These are phyloP conservation scores for Pangasius larnaudii DNA, from an alignment of 2,797 vertebrate genomes.

Conservation along the genomic window DNA sequence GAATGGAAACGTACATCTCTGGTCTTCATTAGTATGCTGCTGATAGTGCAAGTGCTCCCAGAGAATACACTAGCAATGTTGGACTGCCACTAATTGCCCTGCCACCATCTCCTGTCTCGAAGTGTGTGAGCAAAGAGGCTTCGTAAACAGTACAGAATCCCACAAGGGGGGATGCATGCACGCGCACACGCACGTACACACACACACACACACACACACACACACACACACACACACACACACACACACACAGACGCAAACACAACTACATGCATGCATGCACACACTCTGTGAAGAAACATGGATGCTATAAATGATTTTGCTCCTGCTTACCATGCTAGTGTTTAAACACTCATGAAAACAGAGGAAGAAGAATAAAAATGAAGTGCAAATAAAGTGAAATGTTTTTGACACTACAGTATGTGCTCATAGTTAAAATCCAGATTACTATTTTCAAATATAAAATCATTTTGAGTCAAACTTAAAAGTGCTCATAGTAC, in stretches of 20 bases:
- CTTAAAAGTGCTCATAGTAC: not conserved
- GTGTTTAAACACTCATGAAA: constrained; percentile 5
- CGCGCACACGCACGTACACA: not conserved
- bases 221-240: not conserved
- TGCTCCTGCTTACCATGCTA: not conserved
- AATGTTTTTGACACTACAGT: not conserved
- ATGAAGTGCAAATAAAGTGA: not conserved
- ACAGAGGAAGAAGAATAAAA: not conserved
- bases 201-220: not conserved
- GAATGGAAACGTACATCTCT: constrained; percentile 43
- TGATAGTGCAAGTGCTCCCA: constrained; percentile 38
- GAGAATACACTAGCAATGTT: constrained; percentile 51
- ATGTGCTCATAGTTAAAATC: not conserved
- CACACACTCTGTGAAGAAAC: not conserved
- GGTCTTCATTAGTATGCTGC: constrained; percentile 61
- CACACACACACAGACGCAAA: not conserved
- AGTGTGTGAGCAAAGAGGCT: constrained; percentile 54
- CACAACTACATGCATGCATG: no score
- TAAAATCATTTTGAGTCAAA: not conserved
- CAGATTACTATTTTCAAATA: constrained; percentile 15
- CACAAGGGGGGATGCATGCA: not conserved
- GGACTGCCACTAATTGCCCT: constrained; percentile 64
- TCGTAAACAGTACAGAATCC: constrained; percentile 55
- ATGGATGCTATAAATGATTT: not conserved
- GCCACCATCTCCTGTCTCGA: constrained; percentile 54